Conservation (phyloP, 2,888 invertebrate genomes). For the Bursaphelenchus okinawaensis region DNA sequence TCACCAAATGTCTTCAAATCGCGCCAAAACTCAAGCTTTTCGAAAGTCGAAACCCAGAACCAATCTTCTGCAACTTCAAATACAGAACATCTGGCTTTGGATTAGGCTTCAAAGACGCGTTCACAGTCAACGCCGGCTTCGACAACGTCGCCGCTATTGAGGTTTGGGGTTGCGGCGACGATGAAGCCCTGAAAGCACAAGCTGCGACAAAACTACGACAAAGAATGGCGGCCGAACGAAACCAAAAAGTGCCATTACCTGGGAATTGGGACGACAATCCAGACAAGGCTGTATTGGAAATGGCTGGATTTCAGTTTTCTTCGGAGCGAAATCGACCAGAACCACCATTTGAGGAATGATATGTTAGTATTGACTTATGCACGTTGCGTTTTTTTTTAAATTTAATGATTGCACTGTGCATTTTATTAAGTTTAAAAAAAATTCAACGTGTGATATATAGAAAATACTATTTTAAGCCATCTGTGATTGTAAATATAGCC, state of each 20-base stretch:
- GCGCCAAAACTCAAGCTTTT: slow-evolving; percentile 18
- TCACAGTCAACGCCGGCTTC: slow-evolving; percentile 17
- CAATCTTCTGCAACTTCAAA: slow-evolving; percentile 36
- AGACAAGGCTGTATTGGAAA: slow-evolving; percentile 80
- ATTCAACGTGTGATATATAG: too few species aligned
- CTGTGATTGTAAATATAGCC: too few species aligned
- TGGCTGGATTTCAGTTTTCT: slow-evolving; percentile 67
- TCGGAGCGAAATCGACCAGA: slow-evolving; percentile 27
- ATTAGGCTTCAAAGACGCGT: slow-evolving; percentile 28
- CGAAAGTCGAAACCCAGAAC: slow-evolving; percentile 20
- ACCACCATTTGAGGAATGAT: background rate
- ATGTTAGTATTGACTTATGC: too few species aligned
- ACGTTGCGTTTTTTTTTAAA: too few species aligned
- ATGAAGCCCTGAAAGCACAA: slow-evolving; percentile 68
- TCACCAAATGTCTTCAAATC: background rate
- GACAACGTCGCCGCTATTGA: slow-evolving; percentile 16
- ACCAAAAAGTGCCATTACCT: slow-evolving; percentile 68
- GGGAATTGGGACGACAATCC: slow-evolving; percentile 93
- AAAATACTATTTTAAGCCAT: too few species aligned
- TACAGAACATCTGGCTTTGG: slow-evolving; percentile 29
- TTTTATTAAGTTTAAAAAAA: too few species aligned
- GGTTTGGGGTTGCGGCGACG: slow-evolving; percentile 61
- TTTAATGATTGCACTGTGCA: too few species aligned
- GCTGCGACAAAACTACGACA: slow-evolving; percentile 85
- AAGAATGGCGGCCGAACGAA: slow-evolving; percentile 73